Evolutionary conservation across 2,797 vertebrate species (phyloP).

Genomic region (Ammospiza maritima): DNA sequence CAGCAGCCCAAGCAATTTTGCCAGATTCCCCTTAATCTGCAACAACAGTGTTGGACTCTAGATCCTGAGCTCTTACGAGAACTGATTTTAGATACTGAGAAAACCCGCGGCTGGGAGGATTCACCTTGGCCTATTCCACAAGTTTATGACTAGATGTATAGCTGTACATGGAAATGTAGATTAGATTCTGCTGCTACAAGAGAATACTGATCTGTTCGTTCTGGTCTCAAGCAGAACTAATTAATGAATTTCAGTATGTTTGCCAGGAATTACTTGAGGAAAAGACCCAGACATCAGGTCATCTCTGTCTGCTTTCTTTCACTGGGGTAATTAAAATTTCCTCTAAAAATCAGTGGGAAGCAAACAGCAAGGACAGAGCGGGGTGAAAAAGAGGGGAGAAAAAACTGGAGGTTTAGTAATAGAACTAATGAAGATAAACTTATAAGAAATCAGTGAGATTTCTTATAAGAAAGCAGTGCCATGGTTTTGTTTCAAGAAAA

Average conservation of each 20-base stretch:
- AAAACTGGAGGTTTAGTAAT: not conserved
- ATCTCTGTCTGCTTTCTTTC: conserved; percentile 68
- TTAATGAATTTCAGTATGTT: conserved; percentile 63
- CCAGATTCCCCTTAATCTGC: conserved; percentile 49
- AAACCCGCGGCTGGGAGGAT: not conserved
- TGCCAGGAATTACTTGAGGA: conserved; percentile 66
- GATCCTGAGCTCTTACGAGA: not conserved
- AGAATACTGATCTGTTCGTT: conserved; percentile 50
- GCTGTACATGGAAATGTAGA: conserved; percentile 8
- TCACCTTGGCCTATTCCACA: not conserved
- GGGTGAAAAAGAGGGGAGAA: conserved; percentile 11
- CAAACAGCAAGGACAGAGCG: conserved; percentile 44
- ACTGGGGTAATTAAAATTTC: conserved; percentile 63
- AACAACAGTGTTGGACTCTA: conserved; percentile 41
- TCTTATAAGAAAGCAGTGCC: not conserved
- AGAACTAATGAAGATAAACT: conserved; percentile 33
- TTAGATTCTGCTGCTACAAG: conserved; percentile 12
- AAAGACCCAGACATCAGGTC: conserved; percentile 65
- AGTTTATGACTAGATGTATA: not conserved
- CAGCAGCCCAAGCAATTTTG: conserved; percentile 48
- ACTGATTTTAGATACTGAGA: not conserved
- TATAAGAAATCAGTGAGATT: not conserved
- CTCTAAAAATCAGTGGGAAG: conserved; percentile 58
- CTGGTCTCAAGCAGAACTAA: conserved; percentile 57
- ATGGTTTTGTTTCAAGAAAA: conserved; percentile 5